These are phyloP conservation scores for Poecilia latipinna DNA, from an alignment of 2,113 vertebrate species.

Conservation along the genomic window DNA sequence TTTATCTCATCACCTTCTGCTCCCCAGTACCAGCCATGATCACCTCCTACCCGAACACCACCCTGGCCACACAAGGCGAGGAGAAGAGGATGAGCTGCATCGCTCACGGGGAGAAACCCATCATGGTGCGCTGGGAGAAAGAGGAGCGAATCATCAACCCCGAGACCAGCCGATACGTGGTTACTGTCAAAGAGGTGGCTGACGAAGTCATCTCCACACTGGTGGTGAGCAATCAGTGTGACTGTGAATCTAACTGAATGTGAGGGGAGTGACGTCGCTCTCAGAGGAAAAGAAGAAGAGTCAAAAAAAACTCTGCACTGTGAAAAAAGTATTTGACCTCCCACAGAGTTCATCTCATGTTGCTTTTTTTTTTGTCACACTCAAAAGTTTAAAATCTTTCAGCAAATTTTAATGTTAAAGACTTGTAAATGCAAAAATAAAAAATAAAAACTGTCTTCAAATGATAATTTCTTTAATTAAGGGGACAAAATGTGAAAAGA, in stretches of 20 bases:
- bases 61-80: slow-evolving; percentile 94
- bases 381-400: not conserved
- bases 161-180: slow-evolving; percentile 94
- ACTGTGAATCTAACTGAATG: slow-evolving; percentile 1
- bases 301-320: not conserved
- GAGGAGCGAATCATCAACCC: slow-evolving; percentile 98
- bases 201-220: slow-evolving; percentile 96
- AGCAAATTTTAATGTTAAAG: not conserved
- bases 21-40: slow-evolving; percentile 97
- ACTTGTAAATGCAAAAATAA: too few relatives aligned
- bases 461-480: too few relatives aligned
- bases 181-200: slow-evolving; percentile 92
- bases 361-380: not conserved
- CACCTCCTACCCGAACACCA: slow-evolving; percentile 97
- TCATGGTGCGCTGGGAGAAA: slow-evolving; percentile 99
- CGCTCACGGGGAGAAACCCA: slow-evolving; percentile 96
- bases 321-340: not conserved
- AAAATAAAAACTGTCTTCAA: too few relatives aligned
- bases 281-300: slow-evolving; percentile 6
- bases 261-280: not conserved
- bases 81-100: slow-evolving; percentile 98
- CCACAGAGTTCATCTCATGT: not conserved
- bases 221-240: slow-evolving; percentile 80
- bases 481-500: not conserved
- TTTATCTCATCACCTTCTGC: not conserved